Evolutionary conservation across 2,888 invertebrate genomes (phyloP).

Genomic region (Apotomis turbidana): DNA sequence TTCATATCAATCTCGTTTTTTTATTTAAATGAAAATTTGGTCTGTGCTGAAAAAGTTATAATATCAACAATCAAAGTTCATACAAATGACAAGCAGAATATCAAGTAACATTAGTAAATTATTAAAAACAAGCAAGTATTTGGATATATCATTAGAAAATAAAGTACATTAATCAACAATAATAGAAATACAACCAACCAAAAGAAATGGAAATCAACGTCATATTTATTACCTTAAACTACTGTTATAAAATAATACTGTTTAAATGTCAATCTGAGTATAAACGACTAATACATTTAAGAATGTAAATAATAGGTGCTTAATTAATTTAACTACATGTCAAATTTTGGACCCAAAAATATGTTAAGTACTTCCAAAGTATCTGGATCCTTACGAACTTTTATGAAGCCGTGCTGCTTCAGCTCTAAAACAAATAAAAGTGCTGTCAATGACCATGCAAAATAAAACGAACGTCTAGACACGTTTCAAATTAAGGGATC

Average conservation of each 20-base stretch:
- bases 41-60: constrained; percentile 28
- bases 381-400: constrained; percentile 57
- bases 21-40: constrained; percentile 49
- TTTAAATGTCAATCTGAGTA: neutral
- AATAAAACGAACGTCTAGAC: no score
- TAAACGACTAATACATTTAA: neutral
- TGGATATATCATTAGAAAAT: neutral
- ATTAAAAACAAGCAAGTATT: neutral
- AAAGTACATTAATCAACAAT: constrained; percentile 3
- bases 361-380: constrained; percentile 65
- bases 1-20: constrained; percentile 73
- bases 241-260: neutral
- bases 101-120: constrained; percentile 5
- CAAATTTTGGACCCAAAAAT: constrained; percentile 57
- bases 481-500: no score
- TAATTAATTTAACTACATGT: constrained; percentile 43
- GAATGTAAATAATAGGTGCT: constrained; percentile 11
- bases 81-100: neutral
- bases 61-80: constrained; percentile 10
- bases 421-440: constrained; percentile 59
- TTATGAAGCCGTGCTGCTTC: constrained; percentile 67
- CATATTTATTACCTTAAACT: neutral
- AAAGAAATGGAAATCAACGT: neutral
- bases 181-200: neutral
- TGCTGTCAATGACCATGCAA: neutral